Percentiles rank a stretch among this genome's conserved stretches.
Conservation (phyloP, 2,888 invertebrate genomes). For the Acronicta leporina region DNA sequence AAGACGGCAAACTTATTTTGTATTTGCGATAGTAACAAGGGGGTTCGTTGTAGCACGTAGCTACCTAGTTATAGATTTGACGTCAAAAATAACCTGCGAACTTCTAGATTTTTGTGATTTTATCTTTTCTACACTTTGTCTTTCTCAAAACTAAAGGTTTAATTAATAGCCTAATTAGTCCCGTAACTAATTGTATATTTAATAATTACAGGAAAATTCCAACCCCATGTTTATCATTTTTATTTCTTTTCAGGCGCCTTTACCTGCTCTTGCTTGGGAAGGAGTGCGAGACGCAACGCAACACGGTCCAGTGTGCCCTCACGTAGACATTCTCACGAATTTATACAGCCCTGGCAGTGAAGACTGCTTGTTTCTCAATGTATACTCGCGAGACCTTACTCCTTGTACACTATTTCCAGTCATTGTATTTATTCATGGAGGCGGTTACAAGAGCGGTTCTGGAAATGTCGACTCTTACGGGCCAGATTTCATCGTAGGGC, state of each 20-base stretch:
- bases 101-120: too few species aligned
- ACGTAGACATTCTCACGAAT: slow-evolving; percentile 11
- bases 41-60: too few species aligned
- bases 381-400: slow-evolving; percentile 15
- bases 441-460: slow-evolving; percentile 21
- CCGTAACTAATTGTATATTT: too few species aligned
- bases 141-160: too few species aligned
- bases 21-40: too few species aligned
- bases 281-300: slow-evolving; percentile 23
- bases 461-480: slow-evolving; percentile 16
- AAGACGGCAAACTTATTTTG: too few species aligned
- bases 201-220: too few species aligned
- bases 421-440: slow-evolving; percentile 24
- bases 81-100: too few species aligned
- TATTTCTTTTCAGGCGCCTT: slow-evolving; percentile 27
- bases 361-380: slow-evolving; percentile 30
- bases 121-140: too few species aligned
- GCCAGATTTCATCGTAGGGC: slow-evolving; percentile 7
- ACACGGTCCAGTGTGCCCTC: slow-evolving; percentile 31
- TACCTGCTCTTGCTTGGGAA: slow-evolving; percentile 2
- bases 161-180: too few species aligned
- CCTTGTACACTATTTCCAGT: slow-evolving; percentile 10
- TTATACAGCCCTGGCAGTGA: slow-evolving; percentile 1
- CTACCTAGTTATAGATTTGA: too few species aligned
- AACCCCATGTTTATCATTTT: not conserved